These are phyloP conservation scores for Pheosia gnoma DNA, from an alignment of 2,888 invertebrate genomes.

Conservation along the genomic window DNA sequence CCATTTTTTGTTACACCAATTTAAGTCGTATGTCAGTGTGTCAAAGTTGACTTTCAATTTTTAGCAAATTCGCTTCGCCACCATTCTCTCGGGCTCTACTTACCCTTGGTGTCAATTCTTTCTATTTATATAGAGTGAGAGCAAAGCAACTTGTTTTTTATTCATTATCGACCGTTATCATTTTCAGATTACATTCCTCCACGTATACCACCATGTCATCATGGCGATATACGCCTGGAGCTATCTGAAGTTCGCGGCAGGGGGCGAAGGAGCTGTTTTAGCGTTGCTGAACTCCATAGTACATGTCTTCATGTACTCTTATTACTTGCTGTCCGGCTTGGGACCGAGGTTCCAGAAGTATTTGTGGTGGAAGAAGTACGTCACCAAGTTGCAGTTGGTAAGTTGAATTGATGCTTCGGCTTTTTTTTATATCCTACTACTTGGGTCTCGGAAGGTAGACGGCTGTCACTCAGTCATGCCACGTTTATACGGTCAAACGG, in stretches of 20 bases:
- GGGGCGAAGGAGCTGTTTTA: constrained; percentile 90
- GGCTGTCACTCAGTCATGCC: too few species aligned
- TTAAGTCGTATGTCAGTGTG: too few species aligned
- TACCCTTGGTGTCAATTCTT: too few species aligned
- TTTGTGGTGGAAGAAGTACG: constrained; percentile 95
- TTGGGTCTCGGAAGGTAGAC: too few species aligned
- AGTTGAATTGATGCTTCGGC: constrained; percentile 24
- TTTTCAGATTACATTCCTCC: constrained; percentile 93
- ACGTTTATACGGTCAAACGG: too few species aligned
- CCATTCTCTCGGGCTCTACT: too few species aligned
- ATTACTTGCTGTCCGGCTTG: constrained; percentile 90
- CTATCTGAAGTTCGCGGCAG: constrained; percentile 90
- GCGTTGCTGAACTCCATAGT: constrained; percentile 90
- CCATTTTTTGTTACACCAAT: too few species aligned
- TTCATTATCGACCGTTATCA: neutral
- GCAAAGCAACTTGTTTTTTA: neutral
- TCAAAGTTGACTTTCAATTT: too few species aligned
- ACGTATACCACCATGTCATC: constrained; percentile 94
- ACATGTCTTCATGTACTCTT: constrained; percentile 93
- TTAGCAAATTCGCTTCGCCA: too few species aligned
- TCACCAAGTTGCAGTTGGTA: constrained; percentile 92
- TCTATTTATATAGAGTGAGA: too few species aligned
- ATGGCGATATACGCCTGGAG: constrained; percentile 92
- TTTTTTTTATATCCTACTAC: too few species aligned
- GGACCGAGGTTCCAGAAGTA: constrained; percentile 91